Evolutionary conservation across 1,140 invertebrate species (phyloP).

Genomic region (Cephus cinctus): DNA sequence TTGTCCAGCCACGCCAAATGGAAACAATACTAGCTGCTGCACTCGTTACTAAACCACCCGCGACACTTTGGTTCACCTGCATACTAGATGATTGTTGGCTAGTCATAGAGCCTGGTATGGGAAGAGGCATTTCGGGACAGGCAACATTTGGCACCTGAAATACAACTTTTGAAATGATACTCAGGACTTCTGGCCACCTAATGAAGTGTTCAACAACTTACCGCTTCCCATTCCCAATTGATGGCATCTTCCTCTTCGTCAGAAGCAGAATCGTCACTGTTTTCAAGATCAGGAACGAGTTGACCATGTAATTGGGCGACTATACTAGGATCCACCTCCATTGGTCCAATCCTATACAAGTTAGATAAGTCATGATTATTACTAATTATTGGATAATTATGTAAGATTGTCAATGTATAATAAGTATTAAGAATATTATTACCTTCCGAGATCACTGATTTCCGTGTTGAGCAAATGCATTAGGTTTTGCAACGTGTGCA

Average conservation of each 20-base stretch:
- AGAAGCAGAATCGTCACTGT: conserved; percentile 65
- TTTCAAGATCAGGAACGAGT: conserved; percentile 60
- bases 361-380: conserved; percentile 26
- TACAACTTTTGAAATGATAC: no score
- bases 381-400: conserved; percentile 4
- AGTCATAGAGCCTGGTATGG: conserved; percentile 46
- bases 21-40: conserved; percentile 69
- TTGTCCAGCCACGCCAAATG: conserved; percentile 69
- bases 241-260: conserved; percentile 65
- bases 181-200: background rate
- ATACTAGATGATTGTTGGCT: conserved; percentile 60
- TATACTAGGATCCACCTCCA: conserved; percentile 58
- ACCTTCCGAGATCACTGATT: conserved; percentile 70
- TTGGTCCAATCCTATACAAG: conserved; percentile 57
- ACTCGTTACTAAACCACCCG: conserved; percentile 67
- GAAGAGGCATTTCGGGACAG: conserved; percentile 56
- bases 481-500: conserved; percentile 74
- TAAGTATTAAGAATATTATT: conserved; percentile 25
- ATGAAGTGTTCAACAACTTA: conserved; percentile 43
- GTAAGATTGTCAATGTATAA: conserved; percentile 2
- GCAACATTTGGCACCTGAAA: conserved; percentile 59
- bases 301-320: conserved; percentile 62
- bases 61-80: conserved; percentile 57
- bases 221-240: conserved; percentile 69
- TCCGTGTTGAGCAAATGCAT: conserved; percentile 68